phyloP scores from a whole-genome alignment of 2,113 vertebrate genomes.

The Gymnarchus niloticus region DNA sequence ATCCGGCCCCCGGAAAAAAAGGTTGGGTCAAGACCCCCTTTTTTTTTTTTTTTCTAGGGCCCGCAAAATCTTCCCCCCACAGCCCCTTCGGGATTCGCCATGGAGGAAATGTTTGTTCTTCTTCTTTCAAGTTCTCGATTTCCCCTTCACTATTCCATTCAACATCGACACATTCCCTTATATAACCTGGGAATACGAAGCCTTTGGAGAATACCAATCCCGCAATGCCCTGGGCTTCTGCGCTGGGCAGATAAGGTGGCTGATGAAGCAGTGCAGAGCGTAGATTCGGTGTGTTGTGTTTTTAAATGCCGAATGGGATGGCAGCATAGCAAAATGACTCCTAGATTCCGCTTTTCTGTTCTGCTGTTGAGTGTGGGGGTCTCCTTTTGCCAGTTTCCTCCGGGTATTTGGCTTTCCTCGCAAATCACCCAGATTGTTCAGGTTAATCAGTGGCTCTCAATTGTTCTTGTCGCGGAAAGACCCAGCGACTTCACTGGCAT shows the following conservation, averaged over 20 bases:
- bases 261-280: not conserved
- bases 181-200: not conserved
- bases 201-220: not conserved
- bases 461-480: too few species aligned
- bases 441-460: too few species aligned
- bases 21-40: too few species aligned
- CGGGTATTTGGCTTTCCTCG: not conserved
- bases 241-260: not conserved
- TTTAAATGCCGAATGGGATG: not conserved
- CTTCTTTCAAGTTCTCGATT: constrained; percentile 10
- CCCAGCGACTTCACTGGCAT: not conserved
- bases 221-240: not conserved
- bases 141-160: constrained; percentile 19
- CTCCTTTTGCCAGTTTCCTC: not conserved
- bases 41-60: too few species aligned
- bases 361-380: not conserved
- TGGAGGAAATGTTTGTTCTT: constrained; percentile 48
- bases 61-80: too few species aligned
- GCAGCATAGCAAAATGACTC: not conserved
- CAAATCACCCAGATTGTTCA: not conserved
- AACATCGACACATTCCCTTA: not conserved
- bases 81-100: constrained; percentile 41
- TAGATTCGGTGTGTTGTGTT: not conserved
- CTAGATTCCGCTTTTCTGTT: too few species aligned
- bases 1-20: too few species aligned